These are phyloP conservation scores for Brachirus orientalis DNA, from an alignment of 2,113 vertebrate species.

Conservation along the genomic window DNA sequence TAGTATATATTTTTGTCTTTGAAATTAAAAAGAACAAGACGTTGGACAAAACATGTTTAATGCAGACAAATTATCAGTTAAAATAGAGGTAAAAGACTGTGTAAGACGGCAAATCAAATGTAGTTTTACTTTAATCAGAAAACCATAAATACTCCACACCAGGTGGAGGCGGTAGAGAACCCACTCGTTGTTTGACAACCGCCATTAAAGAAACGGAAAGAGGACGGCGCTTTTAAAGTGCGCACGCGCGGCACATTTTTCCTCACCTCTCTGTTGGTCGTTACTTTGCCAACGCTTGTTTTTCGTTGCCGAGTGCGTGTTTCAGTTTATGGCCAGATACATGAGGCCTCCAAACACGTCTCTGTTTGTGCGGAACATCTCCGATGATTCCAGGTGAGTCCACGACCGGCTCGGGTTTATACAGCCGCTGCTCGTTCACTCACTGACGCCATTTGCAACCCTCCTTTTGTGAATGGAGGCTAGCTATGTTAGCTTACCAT, in stretches of 20 bases:
- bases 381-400: constrained; percentile 94
- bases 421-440: too few species aligned
- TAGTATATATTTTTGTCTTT: too few species aligned
- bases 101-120: too few species aligned
- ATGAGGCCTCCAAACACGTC: constrained; percentile 94
- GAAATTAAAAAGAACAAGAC: too few species aligned
- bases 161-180: not conserved
- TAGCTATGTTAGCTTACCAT: constrained; percentile 42
- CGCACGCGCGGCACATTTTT: constrained; percentile 41
- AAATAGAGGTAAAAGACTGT: too few species aligned
- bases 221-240: constrained; percentile 23
- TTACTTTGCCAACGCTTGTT: not conserved
- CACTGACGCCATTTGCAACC: too few species aligned
- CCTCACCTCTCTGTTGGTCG: constrained; percentile 6
- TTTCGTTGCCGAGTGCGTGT: constrained; percentile 1
- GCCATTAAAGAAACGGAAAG: not conserved
- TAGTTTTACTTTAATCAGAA: not conserved
- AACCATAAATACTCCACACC: not conserved
- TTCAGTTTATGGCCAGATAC: constrained; percentile 86
- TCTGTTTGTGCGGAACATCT: constrained; percentile 95
- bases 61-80: too few species aligned
- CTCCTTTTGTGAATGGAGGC: not conserved
- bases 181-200: not conserved
- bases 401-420: not conserved
- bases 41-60: too few species aligned